These are phyloP conservation scores for Blastobasis adustella DNA, from an alignment of 2,888 invertebrate genomes.

Conservation along the genomic window DNA sequence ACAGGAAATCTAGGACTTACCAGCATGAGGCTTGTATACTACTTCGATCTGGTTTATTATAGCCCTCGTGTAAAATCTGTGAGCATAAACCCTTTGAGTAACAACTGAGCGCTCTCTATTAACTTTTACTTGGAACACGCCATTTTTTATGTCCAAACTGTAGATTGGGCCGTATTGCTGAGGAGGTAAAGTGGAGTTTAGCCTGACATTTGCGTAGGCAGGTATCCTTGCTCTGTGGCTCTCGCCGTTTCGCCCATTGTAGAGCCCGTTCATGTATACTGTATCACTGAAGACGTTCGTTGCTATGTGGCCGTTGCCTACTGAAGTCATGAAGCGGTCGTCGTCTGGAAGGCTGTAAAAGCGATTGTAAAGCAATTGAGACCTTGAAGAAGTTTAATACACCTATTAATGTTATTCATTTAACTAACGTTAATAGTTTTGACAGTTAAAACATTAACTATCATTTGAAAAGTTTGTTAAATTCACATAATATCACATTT, in stretches of 20 bases:
- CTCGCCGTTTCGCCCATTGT: constrained; percentile 71
- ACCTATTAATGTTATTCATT: too few relatives aligned
- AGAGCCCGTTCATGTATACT: constrained; percentile 76
- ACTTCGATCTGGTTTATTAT: constrained; percentile 67
- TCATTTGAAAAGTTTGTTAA: too few relatives aligned
- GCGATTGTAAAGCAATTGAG: too few relatives aligned
- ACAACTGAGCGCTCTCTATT: constrained; percentile 63
- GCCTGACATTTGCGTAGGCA: constrained; percentile 72
- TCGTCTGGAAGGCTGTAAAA: constrained; percentile 68
- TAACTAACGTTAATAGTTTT: too few relatives aligned
- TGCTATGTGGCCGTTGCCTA: constrained; percentile 76
- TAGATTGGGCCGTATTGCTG: constrained; percentile 52
- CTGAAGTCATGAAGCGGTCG: constrained; percentile 73
- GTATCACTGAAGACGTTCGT: constrained; percentile 75
- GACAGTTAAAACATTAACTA: too few relatives aligned
- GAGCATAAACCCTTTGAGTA: constrained; percentile 64
- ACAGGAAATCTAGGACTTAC: constrained; percentile 19
- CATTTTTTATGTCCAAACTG: constrained; percentile 60
- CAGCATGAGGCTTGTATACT: constrained; percentile 52
- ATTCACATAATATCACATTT: too few relatives aligned
- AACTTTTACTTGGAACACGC: constrained; percentile 61
- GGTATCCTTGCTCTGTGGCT: constrained; percentile 77
- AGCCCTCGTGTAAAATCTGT: constrained; percentile 63
- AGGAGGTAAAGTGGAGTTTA: constrained; percentile 59
- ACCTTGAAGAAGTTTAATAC: too few relatives aligned